Conservation (phyloP, 2,888 invertebrate genomes). For the Xanthostigma xanthostigma region DNA sequence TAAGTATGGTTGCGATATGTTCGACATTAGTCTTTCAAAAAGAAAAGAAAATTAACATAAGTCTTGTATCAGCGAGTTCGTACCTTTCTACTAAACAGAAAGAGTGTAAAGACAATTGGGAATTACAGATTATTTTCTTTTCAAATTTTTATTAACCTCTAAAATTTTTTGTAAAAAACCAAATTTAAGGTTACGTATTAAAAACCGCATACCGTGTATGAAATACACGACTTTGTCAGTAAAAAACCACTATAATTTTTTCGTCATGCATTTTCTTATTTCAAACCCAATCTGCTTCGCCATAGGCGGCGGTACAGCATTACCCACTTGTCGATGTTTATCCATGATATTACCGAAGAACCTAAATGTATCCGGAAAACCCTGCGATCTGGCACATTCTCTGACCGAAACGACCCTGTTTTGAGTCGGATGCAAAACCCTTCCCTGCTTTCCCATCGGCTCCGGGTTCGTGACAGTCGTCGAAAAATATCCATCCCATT, state of each 20-base stretch:
- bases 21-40: too few relatives aligned
- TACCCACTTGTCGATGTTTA: slow-evolving; percentile 73
- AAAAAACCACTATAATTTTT: neutral
- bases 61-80: too few relatives aligned
- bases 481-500: slow-evolving; percentile 74
- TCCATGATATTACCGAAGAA: slow-evolving; percentile 63
- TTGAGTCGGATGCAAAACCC: slow-evolving; percentile 69
- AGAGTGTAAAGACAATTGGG: too few relatives aligned
- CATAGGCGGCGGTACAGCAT: slow-evolving; percentile 76
- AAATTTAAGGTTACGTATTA: too few relatives aligned
- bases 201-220: neutral
- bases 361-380: slow-evolving; percentile 61
- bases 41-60: too few relatives aligned
- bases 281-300: slow-evolving; percentile 36
- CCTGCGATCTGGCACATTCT: slow-evolving; percentile 78
- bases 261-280: slow-evolving; percentile 19
- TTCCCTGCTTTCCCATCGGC: slow-evolving; percentile 82
- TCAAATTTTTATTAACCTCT: too few relatives aligned
- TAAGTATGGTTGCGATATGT: too few relatives aligned
- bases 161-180: too few relatives aligned
- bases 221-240: slow-evolving; percentile 2
- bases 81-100: too few relatives aligned
- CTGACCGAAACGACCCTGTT: slow-evolving; percentile 70
- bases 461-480: slow-evolving; percentile 78
- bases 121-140: too few relatives aligned